phyloP scores from a whole-genome alignment of 2,113 vertebrate genomes.

The Bujurquina vittata region DNA sequence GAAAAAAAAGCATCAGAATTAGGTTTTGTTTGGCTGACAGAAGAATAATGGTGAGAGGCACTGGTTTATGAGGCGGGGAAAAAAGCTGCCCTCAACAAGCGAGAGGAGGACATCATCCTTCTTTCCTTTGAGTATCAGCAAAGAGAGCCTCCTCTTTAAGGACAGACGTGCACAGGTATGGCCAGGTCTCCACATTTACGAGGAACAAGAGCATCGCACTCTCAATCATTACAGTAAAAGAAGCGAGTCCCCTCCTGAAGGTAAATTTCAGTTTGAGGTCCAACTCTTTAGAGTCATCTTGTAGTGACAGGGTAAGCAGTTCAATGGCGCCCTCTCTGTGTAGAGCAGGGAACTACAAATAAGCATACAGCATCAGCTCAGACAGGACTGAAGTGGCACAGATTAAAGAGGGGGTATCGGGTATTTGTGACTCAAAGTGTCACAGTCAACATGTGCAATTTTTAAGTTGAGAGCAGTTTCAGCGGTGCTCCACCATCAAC shows the following conservation, averaged over 20 bases:
- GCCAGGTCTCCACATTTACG: slow-evolving; percentile 41
- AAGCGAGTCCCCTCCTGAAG: neutral
- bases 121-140: slow-evolving; percentile 37
- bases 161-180: slow-evolving; percentile 36
- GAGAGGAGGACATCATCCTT: slow-evolving; percentile 6
- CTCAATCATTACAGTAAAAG: slow-evolving; percentile 36
- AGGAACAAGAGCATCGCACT: slow-evolving; percentile 9
- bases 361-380: slow-evolving; percentile 56
- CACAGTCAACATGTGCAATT: slow-evolving; percentile 71
- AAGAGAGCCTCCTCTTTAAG: slow-evolving; percentile 22
- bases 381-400: slow-evolving; percentile 54
- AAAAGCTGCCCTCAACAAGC: slow-evolving; percentile 16
- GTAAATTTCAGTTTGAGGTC: slow-evolving; percentile 49
- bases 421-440: slow-evolving; percentile 41
- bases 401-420: slow-evolving; percentile 42
- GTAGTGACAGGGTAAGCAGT: slow-evolving; percentile 42
- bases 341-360: slow-evolving; percentile 30
- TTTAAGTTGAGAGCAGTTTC: slow-evolving; percentile 35
- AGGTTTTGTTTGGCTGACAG: slow-evolving; percentile 61
- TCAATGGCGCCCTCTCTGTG: slow-evolving; percentile 43
- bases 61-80: slow-evolving; percentile 52
- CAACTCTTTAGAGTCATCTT: slow-evolving; percentile 14
- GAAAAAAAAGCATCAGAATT: slow-evolving; percentile 52
- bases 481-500: neutral
- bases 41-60: slow-evolving; percentile 68